A percentile compares a stretch with the other conserved stretches of the same genome.
phyloP scores from a whole-genome alignment of 2,113 vertebrate species.

The Chinchilla lanigera region DNA sequence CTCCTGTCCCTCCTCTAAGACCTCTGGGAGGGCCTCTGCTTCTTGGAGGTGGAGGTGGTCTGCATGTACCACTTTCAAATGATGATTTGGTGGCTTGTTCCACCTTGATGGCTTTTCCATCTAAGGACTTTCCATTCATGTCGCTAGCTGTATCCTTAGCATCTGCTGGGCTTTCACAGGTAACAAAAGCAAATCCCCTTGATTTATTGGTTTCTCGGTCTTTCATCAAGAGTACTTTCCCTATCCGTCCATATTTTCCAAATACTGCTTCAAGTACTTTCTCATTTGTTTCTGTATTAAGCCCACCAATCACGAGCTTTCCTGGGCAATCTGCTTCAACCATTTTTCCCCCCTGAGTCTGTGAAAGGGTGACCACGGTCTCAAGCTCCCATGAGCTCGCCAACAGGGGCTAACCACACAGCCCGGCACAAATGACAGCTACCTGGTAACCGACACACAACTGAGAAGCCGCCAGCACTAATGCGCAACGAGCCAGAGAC shows the following conservation, averaged over 20 bases:
- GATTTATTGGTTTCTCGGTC: conserved; percentile 99
- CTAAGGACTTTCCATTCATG: conserved; percentile 98
- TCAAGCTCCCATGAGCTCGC: conserved; percentile 50
- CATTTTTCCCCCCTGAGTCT: conserved; percentile 87
- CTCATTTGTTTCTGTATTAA: conserved; percentile 98
- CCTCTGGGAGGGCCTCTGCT: conserved; percentile 95
- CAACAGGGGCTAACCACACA: neutral
- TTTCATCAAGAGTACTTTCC: conserved; percentile 98
- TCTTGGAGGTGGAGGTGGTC: conserved; percentile 92
- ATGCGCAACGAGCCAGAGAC: conserved; percentile 85
- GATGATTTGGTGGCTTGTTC: conserved; percentile 98
- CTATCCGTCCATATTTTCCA: conserved; percentile 97
- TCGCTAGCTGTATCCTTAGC: conserved; percentile 97
- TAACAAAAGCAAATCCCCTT: conserved; percentile 98
- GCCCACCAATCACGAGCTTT: conserved; percentile 97
- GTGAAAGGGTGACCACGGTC: conserved; percentile 39
- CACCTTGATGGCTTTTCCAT: conserved; percentile 98
- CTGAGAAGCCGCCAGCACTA: conserved; percentile 26
- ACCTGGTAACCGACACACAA: rapidly evolving
- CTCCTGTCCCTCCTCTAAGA: conserved; percentile 92
- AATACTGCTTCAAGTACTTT: conserved; percentile 97
- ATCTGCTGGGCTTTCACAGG: conserved; percentile 96
- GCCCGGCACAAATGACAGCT: neutral
- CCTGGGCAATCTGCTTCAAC: conserved; percentile 98
- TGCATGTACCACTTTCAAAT: conserved; percentile 95